These are phyloP conservation scores for Aspidiotus destructor DNA, from an alignment of 2,888 invertebrate genomes.

Conservation along the genomic window DNA sequence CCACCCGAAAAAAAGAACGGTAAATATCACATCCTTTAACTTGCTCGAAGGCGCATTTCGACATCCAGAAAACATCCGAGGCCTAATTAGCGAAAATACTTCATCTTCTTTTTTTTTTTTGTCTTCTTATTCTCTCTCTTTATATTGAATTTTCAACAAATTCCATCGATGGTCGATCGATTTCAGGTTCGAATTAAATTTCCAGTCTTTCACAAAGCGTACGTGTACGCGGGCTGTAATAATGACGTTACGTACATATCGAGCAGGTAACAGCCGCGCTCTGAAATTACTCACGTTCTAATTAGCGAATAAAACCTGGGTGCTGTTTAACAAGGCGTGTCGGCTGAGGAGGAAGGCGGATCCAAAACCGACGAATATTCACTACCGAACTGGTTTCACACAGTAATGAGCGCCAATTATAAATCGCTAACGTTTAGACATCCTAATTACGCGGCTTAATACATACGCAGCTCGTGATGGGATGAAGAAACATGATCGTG, in stretches of 20 bases:
- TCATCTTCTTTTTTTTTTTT: no score
- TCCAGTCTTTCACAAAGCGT: background rate
- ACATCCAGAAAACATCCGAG: no score
- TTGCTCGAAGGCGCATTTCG: no score
- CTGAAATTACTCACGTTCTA: background rate
- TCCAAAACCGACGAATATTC: background rate
- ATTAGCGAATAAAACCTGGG: slow-evolving; percentile 6
- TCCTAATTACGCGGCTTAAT: slow-evolving; percentile 20
- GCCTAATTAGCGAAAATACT: no score
- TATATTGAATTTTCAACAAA: no score
- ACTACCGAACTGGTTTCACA: slow-evolving; percentile 24
- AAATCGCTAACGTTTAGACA: slow-evolving; percentile 21
- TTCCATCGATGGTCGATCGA: background rate
- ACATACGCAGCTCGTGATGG: background rate
- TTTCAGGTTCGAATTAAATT: background rate
- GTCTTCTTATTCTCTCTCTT: no score
- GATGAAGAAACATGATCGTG: no score
- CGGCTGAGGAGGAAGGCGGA: background rate
- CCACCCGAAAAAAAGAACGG: background rate
- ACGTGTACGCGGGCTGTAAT: background rate
- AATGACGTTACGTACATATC: slow-evolving; percentile 3
- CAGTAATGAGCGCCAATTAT: slow-evolving; percentile 24
- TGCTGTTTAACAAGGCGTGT: background rate
- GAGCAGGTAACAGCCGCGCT: background rate
- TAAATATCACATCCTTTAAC: no score